Percentiles rank a stretch among this genome's conserved stretches.
These are phyloP conservation scores for Zaprionus nigranus DNA, from an alignment of 1,140 invertebrate species.

Conservation along the genomic window DNA sequence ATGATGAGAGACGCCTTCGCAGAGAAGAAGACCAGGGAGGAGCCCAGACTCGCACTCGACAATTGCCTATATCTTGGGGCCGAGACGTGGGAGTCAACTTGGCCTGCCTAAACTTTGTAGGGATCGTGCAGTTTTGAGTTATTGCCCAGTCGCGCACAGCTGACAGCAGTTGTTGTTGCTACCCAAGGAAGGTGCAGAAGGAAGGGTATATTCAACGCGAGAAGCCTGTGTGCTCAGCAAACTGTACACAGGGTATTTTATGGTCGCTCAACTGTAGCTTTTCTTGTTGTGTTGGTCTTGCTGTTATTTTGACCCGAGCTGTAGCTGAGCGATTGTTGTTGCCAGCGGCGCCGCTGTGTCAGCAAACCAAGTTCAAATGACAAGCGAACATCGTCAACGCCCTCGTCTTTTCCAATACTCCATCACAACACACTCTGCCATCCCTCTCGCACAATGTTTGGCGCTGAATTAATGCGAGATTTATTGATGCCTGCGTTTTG, in stretches of 20 bases:
- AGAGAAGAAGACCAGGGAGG: slow-evolving; percentile 1
- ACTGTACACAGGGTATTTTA: neutral
- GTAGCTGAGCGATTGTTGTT: slow-evolving; percentile 18
- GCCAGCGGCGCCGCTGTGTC: slow-evolving; percentile 22
- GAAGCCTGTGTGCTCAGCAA: neutral
- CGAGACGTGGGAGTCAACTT: slow-evolving; percentile 15
- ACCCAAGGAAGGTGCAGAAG: neutral
- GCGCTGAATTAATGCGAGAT: slow-evolving; percentile 69
- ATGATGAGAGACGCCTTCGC: slow-evolving; percentile 37
- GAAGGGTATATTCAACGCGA: neutral
- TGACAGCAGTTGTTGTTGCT: slow-evolving; percentile 59
- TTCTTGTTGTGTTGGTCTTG: slow-evolving; percentile 21
- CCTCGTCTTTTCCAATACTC: neutral
- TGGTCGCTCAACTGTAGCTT: neutral
- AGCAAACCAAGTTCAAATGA: slow-evolving; percentile 56
- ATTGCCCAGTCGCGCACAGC: slow-evolving; percentile 53
- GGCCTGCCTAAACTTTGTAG: slow-evolving; percentile 21
- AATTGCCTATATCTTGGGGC: slow-evolving; percentile 38
- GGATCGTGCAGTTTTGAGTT: slow-evolving; percentile 62
- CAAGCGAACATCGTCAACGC: slow-evolving; percentile 34
- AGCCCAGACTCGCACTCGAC: slow-evolving; percentile 15
- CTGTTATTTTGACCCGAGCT: neutral
- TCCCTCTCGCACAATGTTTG: slow-evolving; percentile 41
- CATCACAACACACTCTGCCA: neutral
- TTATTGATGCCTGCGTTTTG: slow-evolving; percentile 60